These are phyloP conservation scores for Hippotragus niger DNA, from an alignment of 2,113 vertebrate genomes.

Conservation along the genomic window DNA sequence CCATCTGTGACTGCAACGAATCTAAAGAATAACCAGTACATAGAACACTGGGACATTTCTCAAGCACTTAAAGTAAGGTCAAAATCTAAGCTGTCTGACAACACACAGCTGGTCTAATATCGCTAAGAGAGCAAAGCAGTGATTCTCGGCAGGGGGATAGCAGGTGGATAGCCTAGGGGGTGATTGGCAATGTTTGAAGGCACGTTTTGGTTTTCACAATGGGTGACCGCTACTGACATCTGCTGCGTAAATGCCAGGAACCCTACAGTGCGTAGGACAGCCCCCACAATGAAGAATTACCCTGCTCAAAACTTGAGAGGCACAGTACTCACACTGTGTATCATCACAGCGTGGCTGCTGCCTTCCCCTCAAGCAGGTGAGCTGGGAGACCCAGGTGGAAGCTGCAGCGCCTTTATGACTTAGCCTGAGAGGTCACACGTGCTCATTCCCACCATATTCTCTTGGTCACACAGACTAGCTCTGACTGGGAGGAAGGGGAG, in stretches of 20 bases:
- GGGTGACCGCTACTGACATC: background rate
- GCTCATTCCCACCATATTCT: background rate
- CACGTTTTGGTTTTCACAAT: background rate
- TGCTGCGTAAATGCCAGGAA: background rate
- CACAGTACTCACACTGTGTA: background rate
- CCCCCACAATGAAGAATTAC: background rate
- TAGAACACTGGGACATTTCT: background rate
- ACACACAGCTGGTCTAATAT: background rate
- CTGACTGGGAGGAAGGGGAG: background rate
- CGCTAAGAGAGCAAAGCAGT: background rate
- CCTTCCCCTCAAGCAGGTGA: background rate
- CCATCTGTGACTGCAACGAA: background rate
- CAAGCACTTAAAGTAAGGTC: background rate
- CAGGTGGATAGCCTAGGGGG: background rate
- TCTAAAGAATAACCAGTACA: background rate
- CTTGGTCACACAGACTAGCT: background rate
- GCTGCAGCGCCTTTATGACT: background rate
- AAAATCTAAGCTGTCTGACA: background rate
- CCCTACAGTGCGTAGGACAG: background rate
- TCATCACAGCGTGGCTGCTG: no score
- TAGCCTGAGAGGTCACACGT: background rate
- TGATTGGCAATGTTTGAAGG: background rate
- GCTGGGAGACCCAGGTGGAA: background rate
- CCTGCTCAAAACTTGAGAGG: background rate
- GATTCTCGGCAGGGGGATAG: background rate